These are phyloP conservation scores for Goniozus legneri DNA, from an alignment of 1,140 invertebrate genomes.

Conservation along the genomic window DNA sequence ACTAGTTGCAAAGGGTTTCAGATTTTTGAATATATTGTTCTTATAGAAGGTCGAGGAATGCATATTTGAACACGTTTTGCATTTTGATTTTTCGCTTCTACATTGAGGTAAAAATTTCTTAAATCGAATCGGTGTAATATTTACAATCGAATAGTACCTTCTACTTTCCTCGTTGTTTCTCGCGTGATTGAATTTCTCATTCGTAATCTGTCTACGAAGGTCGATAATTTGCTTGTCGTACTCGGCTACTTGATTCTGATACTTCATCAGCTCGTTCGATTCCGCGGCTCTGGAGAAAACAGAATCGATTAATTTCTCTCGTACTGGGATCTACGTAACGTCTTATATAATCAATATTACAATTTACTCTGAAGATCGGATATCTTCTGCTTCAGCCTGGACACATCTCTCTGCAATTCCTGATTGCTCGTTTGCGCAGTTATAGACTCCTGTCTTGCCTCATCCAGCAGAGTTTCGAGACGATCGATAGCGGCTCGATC, in stretches of 20 bases:
- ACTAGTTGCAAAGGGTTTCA: no score
- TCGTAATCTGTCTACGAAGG: slow-evolving; percentile 56
- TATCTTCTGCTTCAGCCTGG: slow-evolving; percentile 46
- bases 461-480: slow-evolving; percentile 54
- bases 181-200: slow-evolving; percentile 54
- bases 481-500: slow-evolving; percentile 49
- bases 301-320: not conserved
- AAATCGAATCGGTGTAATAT: no score
- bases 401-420: slow-evolving; percentile 54
- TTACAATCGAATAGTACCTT: no score
- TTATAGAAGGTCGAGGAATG: no score
- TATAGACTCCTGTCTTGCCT: slow-evolving; percentile 55
- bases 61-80: no score
- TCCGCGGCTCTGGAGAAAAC: slow-evolving; percentile 41
- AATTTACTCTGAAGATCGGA: slow-evolving; percentile 53
- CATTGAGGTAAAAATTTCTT: no score
- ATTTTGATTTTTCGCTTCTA: no score
- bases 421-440: slow-evolving; percentile 51
- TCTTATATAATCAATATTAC: slow-evolving; percentile 37
- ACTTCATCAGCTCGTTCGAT: slow-evolving; percentile 54
- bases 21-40: no score
- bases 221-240: slow-evolving; percentile 56
- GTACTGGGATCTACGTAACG: not conserved
- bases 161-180: slow-evolving; percentile 41
- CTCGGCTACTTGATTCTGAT: slow-evolving; percentile 56